Evolutionary conservation across 1,140 invertebrate genomes (phyloP).

Genomic region (Alviniconcha marisindica): DNA sequence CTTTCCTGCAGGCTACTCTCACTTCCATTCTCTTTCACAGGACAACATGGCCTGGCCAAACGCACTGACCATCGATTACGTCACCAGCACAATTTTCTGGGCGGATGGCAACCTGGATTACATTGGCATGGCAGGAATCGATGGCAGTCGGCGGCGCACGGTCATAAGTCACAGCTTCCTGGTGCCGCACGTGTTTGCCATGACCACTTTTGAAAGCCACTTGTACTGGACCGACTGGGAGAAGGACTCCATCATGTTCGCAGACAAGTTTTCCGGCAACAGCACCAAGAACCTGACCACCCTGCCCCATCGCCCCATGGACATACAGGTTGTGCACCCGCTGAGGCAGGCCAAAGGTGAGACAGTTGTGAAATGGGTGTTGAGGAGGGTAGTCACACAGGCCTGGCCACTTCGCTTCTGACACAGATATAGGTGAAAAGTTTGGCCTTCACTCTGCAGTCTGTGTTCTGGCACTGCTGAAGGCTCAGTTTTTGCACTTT

Average conservation of each 20-base stretch:
- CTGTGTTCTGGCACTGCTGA: no score
- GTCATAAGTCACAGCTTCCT: slow-evolving; percentile 75
- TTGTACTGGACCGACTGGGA: slow-evolving; percentile 99
- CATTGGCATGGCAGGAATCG: slow-evolving; percentile 85
- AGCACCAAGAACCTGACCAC: slow-evolving; percentile 93
- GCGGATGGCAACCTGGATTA: slow-evolving; percentile 96
- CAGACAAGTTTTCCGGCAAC: slow-evolving; percentile 96
- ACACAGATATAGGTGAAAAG: no score
- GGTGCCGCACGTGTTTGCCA: slow-evolving; percentile 93
- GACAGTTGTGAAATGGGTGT: slow-evolving; percentile 40
- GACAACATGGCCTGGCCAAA: slow-evolving; percentile 96
- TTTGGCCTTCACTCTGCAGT: no score
- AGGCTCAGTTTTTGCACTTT: no score
- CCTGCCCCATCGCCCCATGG: slow-evolving; percentile 91
- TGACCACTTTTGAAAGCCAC: slow-evolving; percentile 92
- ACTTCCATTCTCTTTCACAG: background rate
- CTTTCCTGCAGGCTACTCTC: no score
- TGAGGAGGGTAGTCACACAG: background rate
- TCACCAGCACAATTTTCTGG: slow-evolving; percentile 98
- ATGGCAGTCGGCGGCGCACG: slow-evolving; percentile 78
- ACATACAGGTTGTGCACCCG: slow-evolving; percentile 83
- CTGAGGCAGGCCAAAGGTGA: slow-evolving; percentile 82
- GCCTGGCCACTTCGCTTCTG: no score
- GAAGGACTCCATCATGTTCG: slow-evolving; percentile 89
- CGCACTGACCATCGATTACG: slow-evolving; percentile 96